Evolutionary conservation across 1,140 invertebrate species (phyloP).

Genomic region (Pollicipes pollicipes): DNA sequence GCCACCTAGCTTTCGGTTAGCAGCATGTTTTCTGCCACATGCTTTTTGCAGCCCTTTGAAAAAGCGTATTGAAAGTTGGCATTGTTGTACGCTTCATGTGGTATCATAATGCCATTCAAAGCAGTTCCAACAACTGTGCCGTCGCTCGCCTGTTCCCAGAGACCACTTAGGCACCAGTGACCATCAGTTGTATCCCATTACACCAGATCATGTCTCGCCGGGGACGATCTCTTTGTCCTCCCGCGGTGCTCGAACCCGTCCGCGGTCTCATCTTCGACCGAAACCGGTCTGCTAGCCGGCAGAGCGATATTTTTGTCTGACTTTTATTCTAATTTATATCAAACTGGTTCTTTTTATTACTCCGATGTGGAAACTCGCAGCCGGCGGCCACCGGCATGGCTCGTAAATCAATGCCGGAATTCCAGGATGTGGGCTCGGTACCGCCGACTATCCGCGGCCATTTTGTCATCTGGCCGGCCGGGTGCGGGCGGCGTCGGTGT

Average conservation of each 20-base stretch:
- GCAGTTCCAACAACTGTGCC: too few relatives aligned
- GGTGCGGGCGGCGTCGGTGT: too few relatives aligned
- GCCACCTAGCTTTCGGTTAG: too few relatives aligned
- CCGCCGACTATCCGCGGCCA: neutral
- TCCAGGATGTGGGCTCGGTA: neutral
- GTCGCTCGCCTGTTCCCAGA: too few relatives aligned
- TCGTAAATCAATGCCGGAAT: neutral
- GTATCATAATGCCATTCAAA: too few relatives aligned
- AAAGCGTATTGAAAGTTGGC: too few relatives aligned
- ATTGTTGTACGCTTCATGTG: too few relatives aligned
- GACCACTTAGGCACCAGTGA: neutral
- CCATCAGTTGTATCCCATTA: neutral
- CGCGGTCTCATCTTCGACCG: neutral
- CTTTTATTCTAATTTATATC: conserved; percentile 2
- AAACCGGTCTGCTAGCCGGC: neutral
- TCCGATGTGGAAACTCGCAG: neutral
- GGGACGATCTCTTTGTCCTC: neutral
- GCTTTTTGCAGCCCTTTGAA: too few relatives aligned
- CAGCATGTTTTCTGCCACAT: too few relatives aligned
- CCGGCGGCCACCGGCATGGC: neutral
- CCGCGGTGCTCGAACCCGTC: neutral
- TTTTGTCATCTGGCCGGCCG: neutral
- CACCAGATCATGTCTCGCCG: neutral
- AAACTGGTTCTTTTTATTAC: conserved; percentile 2
- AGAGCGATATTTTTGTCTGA: neutral